Evolutionary conservation across 2,113 vertebrate species (phyloP), one percentile per base, ranked within the genome.

Genomic region (Corythaixoides concolor): DNA sequence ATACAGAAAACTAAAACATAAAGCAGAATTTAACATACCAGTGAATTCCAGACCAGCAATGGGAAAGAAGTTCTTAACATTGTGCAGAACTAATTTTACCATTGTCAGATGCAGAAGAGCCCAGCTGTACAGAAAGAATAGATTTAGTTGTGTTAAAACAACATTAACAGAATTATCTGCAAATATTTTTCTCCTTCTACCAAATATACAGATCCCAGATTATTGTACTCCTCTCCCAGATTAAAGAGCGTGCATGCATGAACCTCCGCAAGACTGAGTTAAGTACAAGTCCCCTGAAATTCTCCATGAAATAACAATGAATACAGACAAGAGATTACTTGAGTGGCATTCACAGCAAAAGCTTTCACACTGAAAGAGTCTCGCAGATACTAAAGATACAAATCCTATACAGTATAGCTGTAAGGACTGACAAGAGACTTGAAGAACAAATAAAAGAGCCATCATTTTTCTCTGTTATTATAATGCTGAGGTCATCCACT

Each of bases 11-110:
- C 24, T 45, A 62, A 80, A 87, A 89, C 0, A 7, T 18, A 80
- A 72, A 60, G 33, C 14, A 60, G 27, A 37, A 85, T 62, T 87
- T 93, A 93, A 92, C 97, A 4, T 98, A 99, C 99, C 99, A 73
- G 98, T 97, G 64, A 99, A 99, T 97, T 99, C 99, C 33, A 99
- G 97, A 81, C 99, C 99, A 92, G 99, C 98, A 89, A 99, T 98
- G 60, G 99, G 99, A 85, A 99, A 99, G 97, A 99, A 99, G 92
- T 98, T 99, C 98, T 99, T 99, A 73, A 99, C 96, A 59, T 99
- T 99, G 94, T 99, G 98, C 96, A 99, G 98, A 93, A 98, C 99
- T 93, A 99, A 97, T 97, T 99, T 99, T 77, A 99, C 98, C 99
- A 99, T 99, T 68, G 98, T 99, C 97, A 99, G 96, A 90, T 99